These are phyloP conservation scores for Clamator glandarius DNA, from an alignment of 2,797 vertebrate genomes.

Conservation along the genomic window DNA sequence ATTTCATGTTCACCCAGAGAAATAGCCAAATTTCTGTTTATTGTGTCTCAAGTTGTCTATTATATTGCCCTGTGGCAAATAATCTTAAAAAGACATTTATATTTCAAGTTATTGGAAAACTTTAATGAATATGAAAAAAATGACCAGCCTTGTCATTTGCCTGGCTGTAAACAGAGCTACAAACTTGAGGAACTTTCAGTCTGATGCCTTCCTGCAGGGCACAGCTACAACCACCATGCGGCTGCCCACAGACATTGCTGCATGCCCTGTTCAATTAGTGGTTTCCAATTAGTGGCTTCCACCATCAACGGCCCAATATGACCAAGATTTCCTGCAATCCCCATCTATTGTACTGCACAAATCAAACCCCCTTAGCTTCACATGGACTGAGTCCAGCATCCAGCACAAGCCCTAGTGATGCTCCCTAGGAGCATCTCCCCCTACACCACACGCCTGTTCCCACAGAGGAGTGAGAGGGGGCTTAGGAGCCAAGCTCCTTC, in stretches of 20 bases:
- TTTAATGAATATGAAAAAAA: constrained; percentile 10
- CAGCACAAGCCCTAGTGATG: neutral
- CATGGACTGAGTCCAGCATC: neutral
- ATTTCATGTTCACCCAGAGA: neutral
- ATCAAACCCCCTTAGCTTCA: neutral
- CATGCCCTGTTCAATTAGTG: fast-evolving
- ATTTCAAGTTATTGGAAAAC: neutral
- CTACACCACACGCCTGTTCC: neutral
- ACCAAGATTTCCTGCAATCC: neutral
- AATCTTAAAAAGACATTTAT: constrained; percentile 6
- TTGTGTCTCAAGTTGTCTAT: neutral
- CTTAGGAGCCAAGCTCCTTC: neutral
- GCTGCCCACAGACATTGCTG: neutral
- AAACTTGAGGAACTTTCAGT: neutral
- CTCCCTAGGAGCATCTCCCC: neutral
- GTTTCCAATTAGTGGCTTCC: too few species aligned
- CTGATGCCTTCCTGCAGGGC: neutral
- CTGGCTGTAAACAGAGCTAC: neutral
- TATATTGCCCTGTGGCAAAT: neutral
- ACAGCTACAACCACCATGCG: neutral
- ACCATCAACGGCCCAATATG: neutral
- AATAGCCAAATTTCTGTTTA: neutral
- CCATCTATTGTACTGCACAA: fast-evolving
- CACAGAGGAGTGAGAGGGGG: neutral
- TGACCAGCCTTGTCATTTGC: neutral